phyloP scores from a whole-genome alignment of 1,140 invertebrate genomes.

The Drosophila pruinosa region DNA sequence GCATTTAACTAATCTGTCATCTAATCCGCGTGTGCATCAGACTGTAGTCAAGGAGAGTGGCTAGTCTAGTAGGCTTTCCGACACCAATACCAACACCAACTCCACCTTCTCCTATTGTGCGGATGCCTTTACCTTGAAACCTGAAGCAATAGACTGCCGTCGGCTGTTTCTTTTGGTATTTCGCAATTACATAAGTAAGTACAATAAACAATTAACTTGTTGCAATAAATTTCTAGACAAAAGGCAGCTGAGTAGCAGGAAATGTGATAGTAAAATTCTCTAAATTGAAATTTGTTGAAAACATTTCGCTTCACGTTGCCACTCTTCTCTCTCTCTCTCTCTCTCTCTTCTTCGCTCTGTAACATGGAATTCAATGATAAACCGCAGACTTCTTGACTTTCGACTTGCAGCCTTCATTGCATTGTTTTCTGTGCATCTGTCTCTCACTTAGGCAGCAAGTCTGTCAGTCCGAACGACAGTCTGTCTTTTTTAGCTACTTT shows the following conservation, averaged over 20 bases:
- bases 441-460: not conserved
- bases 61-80: not conserved
- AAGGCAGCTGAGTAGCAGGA: constrained; percentile 33
- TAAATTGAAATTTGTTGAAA: constrained; percentile 46
- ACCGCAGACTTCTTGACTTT: constrained; percentile 52
- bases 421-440: constrained; percentile 19
- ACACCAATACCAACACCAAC: not conserved
- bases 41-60: constrained; percentile 47
- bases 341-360: not conserved
- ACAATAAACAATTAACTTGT: constrained; percentile 67
- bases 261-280: constrained; percentile 58
- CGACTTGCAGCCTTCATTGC: constrained; percentile 6
- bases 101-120: constrained; percentile 12
- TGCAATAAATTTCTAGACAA: constrained; percentile 48
- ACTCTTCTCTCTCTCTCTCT: not conserved
- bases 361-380: constrained; percentile 44
- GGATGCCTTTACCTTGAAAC: constrained; percentile 27
- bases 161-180: not conserved
- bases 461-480: not conserved
- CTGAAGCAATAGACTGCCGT: not conserved
- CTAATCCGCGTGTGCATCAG: constrained; percentile 66
- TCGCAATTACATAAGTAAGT: constrained; percentile 52
- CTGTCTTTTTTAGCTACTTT: constrained; percentile 50
- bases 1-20: constrained; percentile 79
- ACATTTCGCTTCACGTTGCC: constrained; percentile 47